Conservation (phyloP, 2,113 vertebrate genomes). For the Gavia stellata region DNA sequence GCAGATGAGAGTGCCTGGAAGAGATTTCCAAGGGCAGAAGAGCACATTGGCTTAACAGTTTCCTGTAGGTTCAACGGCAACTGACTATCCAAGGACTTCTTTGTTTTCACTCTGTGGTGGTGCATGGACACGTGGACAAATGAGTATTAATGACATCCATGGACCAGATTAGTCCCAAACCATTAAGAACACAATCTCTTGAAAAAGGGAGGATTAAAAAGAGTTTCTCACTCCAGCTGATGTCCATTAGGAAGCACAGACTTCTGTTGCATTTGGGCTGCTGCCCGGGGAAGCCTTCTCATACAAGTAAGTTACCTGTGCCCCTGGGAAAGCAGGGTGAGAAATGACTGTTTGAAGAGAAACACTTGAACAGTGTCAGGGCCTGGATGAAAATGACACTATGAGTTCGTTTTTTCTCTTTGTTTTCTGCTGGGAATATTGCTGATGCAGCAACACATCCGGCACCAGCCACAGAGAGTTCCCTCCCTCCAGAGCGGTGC, state of each 20-base stretch:
- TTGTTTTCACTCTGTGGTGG: background rate
- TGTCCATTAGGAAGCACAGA: background rate
- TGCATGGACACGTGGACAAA: background rate
- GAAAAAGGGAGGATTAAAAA: background rate
- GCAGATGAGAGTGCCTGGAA: background rate
- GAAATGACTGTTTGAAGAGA: background rate
- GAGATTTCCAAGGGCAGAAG: background rate
- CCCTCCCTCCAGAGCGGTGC: background rate
- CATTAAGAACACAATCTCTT: background rate
- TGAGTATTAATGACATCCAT: background rate
- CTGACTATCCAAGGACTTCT: too few relatives aligned
- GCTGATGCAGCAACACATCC: too few relatives aligned
- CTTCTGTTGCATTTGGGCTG: background rate
- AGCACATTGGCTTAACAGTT: too few relatives aligned
- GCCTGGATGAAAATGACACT: too few relatives aligned
- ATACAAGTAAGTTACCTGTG: background rate
- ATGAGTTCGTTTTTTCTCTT: background rate
- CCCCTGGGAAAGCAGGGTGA: background rate
- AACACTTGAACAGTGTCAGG: background rate
- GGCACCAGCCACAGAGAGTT: background rate
- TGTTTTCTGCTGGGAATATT: background rate
- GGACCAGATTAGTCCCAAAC: too few relatives aligned
- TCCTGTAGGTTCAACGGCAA: background rate
- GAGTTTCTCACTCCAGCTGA: background rate
- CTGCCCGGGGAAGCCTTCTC: background rate